Evolutionary conservation across 2,888 invertebrate species (phyloP), one percentile per base, ranked within the genome.

Genomic region (Ditylenchus weischeri): DNA sequence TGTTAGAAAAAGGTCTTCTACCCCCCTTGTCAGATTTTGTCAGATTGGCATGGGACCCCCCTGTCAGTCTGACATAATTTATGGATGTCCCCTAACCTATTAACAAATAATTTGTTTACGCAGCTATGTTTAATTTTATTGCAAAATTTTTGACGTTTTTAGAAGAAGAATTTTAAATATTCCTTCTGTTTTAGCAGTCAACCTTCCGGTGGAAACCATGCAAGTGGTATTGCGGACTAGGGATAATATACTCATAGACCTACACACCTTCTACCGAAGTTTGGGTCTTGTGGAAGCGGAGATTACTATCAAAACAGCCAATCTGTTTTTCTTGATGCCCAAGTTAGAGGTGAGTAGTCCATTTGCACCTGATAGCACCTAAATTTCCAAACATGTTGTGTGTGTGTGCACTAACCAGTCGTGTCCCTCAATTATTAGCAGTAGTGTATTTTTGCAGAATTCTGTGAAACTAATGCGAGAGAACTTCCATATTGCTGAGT

Each of bases 401-500:
- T 19, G 8, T 19, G 43, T 38, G 19, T 58, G 19, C 19, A 21
- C 47, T 23, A 29, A 29, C 29, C 29, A 29, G 29, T 29, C 3
- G 29, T 29, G 3, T 29, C 29, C 50, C 50, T 50, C 2, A 19
- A 50, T 50, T 19, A 50, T 21, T 50, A 62, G 43, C 19, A 35
- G 19, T 29, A 29, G 29, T 29, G 5, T 29, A 2, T 29, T 21
- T 47, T 69, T 78, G 65, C 71, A 79, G 78, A 69, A 71, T 57
- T 75, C 76, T 21, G 75, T 76, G 18, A 72, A 72, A 21, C 73
- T 78, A 74, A 69, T 79, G 23, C 70, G 71, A 35, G 79, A 79
- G 63, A 78, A 79, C 66, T 79, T 73, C 36, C 72, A 76, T 29
- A 65, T 79, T 19, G 79, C 78, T 38, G 78, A 76, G 62, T 66